Evolutionary conservation across 1,140 invertebrate genomes (phyloP).

Genomic region (Caenorhabditis inopinata): DNA sequence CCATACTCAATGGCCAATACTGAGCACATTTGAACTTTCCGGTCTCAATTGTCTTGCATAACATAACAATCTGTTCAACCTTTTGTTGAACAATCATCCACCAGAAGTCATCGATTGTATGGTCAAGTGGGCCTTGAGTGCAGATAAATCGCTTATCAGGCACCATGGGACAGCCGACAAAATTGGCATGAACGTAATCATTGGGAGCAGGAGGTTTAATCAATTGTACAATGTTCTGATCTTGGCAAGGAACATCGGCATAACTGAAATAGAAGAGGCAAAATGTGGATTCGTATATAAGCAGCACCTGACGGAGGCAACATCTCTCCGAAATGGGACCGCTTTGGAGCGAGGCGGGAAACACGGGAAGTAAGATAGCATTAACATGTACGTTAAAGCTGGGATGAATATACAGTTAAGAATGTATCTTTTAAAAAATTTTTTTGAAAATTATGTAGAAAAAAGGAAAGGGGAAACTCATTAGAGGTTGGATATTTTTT

Average conservation of each 20-base stretch:
- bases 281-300: too few relatives aligned
- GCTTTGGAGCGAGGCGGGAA: too few relatives aligned
- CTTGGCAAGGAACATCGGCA: constrained; percentile 27
- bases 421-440: too few relatives aligned
- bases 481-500: too few relatives aligned
- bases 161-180: background rate
- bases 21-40: constrained; percentile 34
- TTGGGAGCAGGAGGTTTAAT: background rate
- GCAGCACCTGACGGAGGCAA: too few relatives aligned
- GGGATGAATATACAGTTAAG: too few relatives aligned
- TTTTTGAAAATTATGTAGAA: too few relatives aligned
- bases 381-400: too few relatives aligned
- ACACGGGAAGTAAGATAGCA: too few relatives aligned
- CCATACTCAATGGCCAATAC: constrained; percentile 34
- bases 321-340: too few relatives aligned
- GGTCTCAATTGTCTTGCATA: constrained; percentile 75
- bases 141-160: constrained; percentile 76
- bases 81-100: constrained; percentile 90
- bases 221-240: constrained; percentile 6
- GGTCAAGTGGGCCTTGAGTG: constrained; percentile 87
- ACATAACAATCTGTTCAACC: constrained; percentile 83
- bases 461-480: too few relatives aligned
- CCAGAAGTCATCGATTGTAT: constrained; percentile 90
- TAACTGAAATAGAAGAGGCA: constrained; percentile 28
- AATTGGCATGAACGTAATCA: constrained; percentile 50